Evolutionary conservation across 1,140 invertebrate genomes (phyloP).

Genomic region (Druon quercuslanigerum): DNA sequence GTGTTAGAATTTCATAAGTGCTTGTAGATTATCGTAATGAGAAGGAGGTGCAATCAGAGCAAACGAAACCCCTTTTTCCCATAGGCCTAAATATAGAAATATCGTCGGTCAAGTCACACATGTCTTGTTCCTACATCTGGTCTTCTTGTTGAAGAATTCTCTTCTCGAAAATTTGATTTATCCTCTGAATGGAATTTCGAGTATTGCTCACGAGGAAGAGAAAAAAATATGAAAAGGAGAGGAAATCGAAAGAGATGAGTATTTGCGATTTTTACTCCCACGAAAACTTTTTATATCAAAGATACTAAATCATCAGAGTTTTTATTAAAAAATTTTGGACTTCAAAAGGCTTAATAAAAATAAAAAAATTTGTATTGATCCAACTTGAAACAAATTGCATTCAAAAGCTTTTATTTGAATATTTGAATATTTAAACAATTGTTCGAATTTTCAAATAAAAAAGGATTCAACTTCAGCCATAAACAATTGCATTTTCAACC

Average conservation of each 20-base stretch:
- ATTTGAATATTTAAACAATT: too few species aligned
- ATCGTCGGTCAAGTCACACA: constrained; percentile 52
- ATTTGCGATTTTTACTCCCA: not conserved
- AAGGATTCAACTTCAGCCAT: too few species aligned
- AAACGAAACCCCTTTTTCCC: constrained; percentile 53
- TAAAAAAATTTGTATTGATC: not conserved
- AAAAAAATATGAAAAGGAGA: not conserved
- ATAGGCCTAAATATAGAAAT: constrained; percentile 56
- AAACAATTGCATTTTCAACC: too few species aligned
- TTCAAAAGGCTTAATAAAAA: too few species aligned
- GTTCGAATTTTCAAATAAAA: too few species aligned
- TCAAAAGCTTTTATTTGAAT: too few species aligned
- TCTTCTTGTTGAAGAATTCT: not conserved
- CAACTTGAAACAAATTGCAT: too few species aligned
- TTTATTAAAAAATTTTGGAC: too few species aligned
- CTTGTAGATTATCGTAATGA: not conserved
- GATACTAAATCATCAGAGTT: too few species aligned
- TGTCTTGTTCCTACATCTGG: constrained; percentile 38
- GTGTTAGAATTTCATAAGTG: not conserved
- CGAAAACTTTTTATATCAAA: too few species aligned
- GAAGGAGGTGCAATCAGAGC: constrained; percentile 48
- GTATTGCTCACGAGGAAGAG: not conserved
- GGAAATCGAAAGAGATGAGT: not conserved
- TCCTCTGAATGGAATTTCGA: constrained; percentile 19
- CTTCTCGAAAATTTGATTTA: constrained; percentile 24